phyloP scores from a whole-genome alignment of 2,797 vertebrate species.

The Urosaurus nigricauda region DNA sequence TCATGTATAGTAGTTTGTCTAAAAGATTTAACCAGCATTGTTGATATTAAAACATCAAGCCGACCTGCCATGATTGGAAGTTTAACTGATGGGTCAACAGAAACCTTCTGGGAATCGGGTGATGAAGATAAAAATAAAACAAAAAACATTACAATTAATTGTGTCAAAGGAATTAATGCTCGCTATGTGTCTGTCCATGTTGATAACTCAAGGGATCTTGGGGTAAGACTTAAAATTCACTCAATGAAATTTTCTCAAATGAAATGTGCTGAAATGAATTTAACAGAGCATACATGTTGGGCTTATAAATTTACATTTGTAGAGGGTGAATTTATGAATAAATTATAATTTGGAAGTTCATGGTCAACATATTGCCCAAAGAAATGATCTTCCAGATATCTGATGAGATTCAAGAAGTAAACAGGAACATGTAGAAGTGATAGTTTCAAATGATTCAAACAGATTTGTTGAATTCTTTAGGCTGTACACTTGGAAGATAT shows the following conservation, averaged over 20 bases:
- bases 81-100: conserved; percentile 96
- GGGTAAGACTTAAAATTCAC: conserved; percentile 82
- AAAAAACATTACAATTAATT: conserved; percentile 98
- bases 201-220: conserved; percentile 98
- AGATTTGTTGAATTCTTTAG: background rate
- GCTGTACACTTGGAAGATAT: background rate
- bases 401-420: background rate
- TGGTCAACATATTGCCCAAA: background rate
- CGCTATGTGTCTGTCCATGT: conserved; percentile 95
- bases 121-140: conserved; percentile 99
- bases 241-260: background rate
- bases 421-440: background rate
- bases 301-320: background rate
- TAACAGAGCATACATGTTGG: background rate
- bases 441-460: background rate
- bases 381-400: background rate
- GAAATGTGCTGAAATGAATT: background rate
- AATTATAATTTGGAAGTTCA: background rate
- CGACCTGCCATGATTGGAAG: conserved; percentile 99
- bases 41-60: conserved; percentile 98
- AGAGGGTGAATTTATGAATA: background rate
- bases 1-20: conserved; percentile 94
- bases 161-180: conserved; percentile 95
- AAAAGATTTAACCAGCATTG: conserved; percentile 95
- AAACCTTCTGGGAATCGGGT: conserved; percentile 99